Conservation (phyloP, 2,888 invertebrate species). For the Meteorus cinctellus region DNA sequence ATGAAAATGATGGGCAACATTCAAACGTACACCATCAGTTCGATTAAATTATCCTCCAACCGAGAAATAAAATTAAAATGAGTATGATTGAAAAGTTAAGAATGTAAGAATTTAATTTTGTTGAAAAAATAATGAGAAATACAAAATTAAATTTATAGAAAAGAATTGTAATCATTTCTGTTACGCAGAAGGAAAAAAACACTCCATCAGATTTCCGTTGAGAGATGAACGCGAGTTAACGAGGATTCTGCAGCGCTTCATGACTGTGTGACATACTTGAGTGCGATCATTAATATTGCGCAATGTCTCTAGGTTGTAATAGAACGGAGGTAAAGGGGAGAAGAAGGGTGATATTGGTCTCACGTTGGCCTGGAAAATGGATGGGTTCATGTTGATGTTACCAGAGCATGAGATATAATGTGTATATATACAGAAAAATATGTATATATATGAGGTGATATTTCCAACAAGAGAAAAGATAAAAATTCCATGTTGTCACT, state of each 20-base stretch:
- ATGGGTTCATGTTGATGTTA: constrained; percentile 17
- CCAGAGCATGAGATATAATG: neutral
- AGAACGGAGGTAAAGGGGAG: neutral
- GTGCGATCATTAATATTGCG: constrained; percentile 33
- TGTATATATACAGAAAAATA: neutral
- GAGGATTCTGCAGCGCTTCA: constrained; percentile 15
- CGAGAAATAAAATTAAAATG: neutral
- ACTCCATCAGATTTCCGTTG: constrained; percentile 21
- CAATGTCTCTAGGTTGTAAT: constrained; percentile 29
- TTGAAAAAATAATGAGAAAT: neutral
- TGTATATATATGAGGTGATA: neutral
- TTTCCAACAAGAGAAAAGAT: constrained; percentile 4
- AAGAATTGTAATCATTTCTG: neutral
- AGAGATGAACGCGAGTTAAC: constrained; percentile 27
- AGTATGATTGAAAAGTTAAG: neutral
- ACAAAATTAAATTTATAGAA: neutral
- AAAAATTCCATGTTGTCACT: constrained; percentile 9
- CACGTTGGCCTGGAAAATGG: constrained; percentile 29
- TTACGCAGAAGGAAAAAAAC: neutral
- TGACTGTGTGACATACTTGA: constrained; percentile 11
- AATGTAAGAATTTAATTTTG: neutral
- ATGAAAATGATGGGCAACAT: neutral
- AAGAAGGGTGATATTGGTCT: neutral
- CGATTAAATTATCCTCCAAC: neutral
- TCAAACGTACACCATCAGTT: too few species aligned